Evolutionary conservation across 2,113 vertebrate species (phyloP).

Genomic region (Ceyx melanurus): DNA sequence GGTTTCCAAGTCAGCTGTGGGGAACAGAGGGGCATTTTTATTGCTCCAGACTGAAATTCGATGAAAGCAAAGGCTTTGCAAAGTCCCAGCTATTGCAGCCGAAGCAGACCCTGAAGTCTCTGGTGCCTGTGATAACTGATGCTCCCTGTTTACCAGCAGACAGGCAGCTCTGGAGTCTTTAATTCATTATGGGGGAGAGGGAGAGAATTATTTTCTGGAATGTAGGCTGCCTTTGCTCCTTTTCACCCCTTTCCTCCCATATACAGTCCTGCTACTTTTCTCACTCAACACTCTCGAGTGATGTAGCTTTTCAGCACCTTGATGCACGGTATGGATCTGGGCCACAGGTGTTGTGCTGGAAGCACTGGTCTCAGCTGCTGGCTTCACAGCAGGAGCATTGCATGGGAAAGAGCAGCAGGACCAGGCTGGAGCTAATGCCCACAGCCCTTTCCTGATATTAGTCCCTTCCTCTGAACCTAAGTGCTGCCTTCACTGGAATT

Average conservation of each 20-base stretch:
- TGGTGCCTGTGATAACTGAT: not conserved
- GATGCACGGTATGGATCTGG: fast-evolving
- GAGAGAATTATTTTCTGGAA: not conserved
- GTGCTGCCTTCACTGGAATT: not conserved
- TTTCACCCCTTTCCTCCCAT: not conserved
- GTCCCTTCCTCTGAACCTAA: not conserved
- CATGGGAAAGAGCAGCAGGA: not conserved
- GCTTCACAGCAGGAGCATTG: not conserved
- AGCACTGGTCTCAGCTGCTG: not conserved
- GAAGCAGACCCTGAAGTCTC: not conserved
- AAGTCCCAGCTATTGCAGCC: not conserved
- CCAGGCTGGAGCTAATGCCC: not conserved
- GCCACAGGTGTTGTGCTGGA: not conserved
- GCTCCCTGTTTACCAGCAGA: not conserved
- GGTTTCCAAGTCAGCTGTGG: constrained; percentile 38
- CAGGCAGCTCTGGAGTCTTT: not conserved
- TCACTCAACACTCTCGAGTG: not conserved
- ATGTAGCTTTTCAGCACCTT: not conserved
- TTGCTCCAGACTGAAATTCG: not conserved
- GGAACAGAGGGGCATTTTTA: constrained; percentile 35
- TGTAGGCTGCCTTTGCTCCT: not conserved
- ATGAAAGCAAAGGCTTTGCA: not conserved
- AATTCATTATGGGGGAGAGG: not conserved
- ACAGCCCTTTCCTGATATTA: not conserved
- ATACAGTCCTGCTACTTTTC: not conserved